Evolutionary conservation across 2,888 invertebrate genomes (phyloP).

Genomic region (Microlaimidae sp.): DNA sequence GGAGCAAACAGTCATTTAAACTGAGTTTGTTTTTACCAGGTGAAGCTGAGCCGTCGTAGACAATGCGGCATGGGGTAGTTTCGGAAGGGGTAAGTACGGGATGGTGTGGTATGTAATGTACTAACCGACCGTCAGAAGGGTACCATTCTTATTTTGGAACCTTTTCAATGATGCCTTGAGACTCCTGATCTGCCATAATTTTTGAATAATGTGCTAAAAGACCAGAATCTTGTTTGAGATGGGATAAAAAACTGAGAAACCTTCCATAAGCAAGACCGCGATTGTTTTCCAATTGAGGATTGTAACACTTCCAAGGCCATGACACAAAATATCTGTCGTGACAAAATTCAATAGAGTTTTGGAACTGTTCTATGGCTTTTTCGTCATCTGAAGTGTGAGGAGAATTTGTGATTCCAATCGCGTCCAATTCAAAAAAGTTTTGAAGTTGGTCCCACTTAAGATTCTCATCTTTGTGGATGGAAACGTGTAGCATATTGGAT

Average conservation of each 20-base stretch:
- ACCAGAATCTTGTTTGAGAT: neutral
- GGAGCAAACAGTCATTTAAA: slow-evolving; percentile 7
- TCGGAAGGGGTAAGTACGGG: slow-evolving; percentile 3
- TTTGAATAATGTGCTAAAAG: neutral
- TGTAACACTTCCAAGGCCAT: slow-evolving; percentile 6
- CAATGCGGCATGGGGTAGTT: neutral
- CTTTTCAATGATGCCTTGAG: slow-evolving; percentile 10
- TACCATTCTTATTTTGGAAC: neutral
- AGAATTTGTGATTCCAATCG: neutral
- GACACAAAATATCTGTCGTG: too few species aligned
- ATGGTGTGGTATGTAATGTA: slow-evolving; percentile 10
- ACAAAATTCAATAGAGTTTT: too few species aligned
- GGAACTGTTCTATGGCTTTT: neutral
- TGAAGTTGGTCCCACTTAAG: too few species aligned
- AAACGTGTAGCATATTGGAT: too few species aligned
- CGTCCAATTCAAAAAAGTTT: slow-evolving; percentile 2
- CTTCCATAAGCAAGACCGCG: neutral
- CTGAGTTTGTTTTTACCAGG: too few species aligned
- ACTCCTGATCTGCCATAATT: slow-evolving; percentile 5
- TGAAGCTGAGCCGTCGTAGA: neutral
- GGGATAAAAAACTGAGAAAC: neutral
- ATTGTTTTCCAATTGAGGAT: slow-evolving; percentile 5
- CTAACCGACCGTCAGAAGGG: too few species aligned
- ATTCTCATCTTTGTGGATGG: too few species aligned
- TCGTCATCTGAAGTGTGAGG: neutral